Percentiles rank a stretch among this genome's conserved stretches.
Evolutionary conservation across 1,140 invertebrate species (phyloP).

Genomic region (Cryptotermes secundus): DNA sequence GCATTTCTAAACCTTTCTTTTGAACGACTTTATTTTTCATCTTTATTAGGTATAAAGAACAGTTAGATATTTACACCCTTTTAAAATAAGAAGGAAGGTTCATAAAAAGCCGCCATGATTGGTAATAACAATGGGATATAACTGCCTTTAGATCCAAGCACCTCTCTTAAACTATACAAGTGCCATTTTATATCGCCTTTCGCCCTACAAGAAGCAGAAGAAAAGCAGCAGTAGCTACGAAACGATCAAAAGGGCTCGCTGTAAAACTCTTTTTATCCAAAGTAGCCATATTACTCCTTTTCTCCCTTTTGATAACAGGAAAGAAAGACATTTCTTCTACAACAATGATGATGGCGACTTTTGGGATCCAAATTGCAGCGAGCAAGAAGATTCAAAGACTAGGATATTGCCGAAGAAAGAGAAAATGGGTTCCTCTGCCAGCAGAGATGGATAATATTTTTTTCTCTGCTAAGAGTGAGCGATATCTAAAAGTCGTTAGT

Average conservation of each 20-base stretch:
- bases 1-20: not conserved
- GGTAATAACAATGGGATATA: not conserved
- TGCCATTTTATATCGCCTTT: not conserved
- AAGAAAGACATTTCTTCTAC: conserved; percentile 1
- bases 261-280: conserved; percentile 3
- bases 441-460: not conserved
- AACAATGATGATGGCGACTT: not conserved
- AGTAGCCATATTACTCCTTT: not conserved
- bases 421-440: not conserved
- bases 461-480: not conserved
- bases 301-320: not conserved
- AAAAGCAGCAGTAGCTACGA: not conserved
- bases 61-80: not conserved
- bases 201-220: not conserved
- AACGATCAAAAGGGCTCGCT: not conserved
- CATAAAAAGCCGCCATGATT: not conserved
- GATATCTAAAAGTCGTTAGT: not conserved
- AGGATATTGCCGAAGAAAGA: not conserved
- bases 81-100: not conserved
- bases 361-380: not conserved
- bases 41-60: not conserved
- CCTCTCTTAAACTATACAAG: not conserved
- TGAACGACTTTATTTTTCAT: not conserved
- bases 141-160: not conserved
- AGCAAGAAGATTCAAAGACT: not conserved